A percentile compares a stretch with the other conserved stretches of the same genome.
phyloP scores from a whole-genome alignment of 2,113 vertebrate species.

The Lasiurus cinereus region DNA sequence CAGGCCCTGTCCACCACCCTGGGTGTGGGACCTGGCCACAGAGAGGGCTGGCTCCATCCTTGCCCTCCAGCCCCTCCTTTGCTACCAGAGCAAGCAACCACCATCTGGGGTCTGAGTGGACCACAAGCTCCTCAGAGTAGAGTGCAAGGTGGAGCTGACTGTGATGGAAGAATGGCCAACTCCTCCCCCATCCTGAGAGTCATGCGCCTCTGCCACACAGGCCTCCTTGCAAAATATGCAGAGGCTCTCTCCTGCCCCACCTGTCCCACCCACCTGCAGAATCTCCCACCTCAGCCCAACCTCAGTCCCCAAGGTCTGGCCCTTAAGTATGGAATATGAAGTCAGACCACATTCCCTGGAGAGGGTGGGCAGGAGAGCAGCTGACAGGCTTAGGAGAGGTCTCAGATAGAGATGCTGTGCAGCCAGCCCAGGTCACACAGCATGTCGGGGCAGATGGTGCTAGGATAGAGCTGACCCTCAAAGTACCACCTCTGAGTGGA shows the following conservation, averaged over 20 bases:
- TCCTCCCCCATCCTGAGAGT: neutral
- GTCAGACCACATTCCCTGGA: slow-evolving; percentile 18
- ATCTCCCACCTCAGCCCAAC: neutral
- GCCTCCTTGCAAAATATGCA: too few relatives aligned
- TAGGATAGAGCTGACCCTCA: neutral
- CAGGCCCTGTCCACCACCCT: neutral
- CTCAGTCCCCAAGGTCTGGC: neutral
- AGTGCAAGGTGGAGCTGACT: rapidly evolving
- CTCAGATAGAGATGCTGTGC: rapidly evolving
- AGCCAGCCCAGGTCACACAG: neutral
- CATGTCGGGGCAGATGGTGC: neutral
- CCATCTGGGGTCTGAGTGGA: neutral
- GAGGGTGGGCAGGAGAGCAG: neutral
- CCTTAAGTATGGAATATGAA: neutral
- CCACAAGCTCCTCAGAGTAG: neutral
- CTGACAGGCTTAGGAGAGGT: neutral
- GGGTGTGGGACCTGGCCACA: neutral
- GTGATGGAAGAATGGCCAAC: neutral
- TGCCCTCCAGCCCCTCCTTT: neutral
- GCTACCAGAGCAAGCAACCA: neutral
- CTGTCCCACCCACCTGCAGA: neutral
- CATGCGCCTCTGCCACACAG: neutral
- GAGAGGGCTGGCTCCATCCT: neutral
- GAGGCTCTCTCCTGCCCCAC: neutral
- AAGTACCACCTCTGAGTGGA: neutral